phyloP scores from a whole-genome alignment of 2,888 invertebrate species.

The Listrodromus nycthemerus region DNA sequence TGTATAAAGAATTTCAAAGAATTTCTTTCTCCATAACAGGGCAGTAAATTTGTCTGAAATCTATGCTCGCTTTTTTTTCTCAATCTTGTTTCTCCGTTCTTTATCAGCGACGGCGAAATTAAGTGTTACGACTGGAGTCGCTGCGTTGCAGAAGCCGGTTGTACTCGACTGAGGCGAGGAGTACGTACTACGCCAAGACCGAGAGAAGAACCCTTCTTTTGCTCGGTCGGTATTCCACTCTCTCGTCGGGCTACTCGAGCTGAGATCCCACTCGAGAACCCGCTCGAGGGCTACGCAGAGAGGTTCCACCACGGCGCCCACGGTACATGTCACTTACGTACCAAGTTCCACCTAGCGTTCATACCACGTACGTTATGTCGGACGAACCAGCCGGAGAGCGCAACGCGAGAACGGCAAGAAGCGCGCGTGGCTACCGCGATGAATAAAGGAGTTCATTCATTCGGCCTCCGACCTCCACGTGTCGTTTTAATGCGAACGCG shows the following conservation, averaged over 20 bases:
- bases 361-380: slow-evolving; percentile 5
- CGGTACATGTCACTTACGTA: slow-evolving; percentile 15
- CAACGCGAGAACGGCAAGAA: slow-evolving; percentile 33
- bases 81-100: slow-evolving; percentile 15
- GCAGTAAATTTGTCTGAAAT: no score
- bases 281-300: slow-evolving; percentile 39
- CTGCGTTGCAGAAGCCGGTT: slow-evolving; percentile 18
- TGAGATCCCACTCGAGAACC: slow-evolving; percentile 52
- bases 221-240: slow-evolving; percentile 26
- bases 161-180: slow-evolving; percentile 31
- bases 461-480: slow-evolving; percentile 57
- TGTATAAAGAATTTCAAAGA: no score
- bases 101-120: slow-evolving; percentile 44
- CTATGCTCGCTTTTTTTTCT: background rate
- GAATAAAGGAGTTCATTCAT: slow-evolving; percentile 64
- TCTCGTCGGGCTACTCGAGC: slow-evolving; percentile 48
- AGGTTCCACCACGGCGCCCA: background rate
- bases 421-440: slow-evolving; percentile 23
- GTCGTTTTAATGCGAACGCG: slow-evolving; percentile 36
- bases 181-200: slow-evolving; percentile 36
- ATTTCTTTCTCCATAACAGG: no score
- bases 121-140: slow-evolving; percentile 45
- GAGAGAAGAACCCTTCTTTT: slow-evolving; percentile 54
- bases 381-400: background rate
- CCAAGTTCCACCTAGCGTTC: background rate